phyloP scores from a whole-genome alignment of 2,113 vertebrate genomes.

The Strix uralensis region DNA sequence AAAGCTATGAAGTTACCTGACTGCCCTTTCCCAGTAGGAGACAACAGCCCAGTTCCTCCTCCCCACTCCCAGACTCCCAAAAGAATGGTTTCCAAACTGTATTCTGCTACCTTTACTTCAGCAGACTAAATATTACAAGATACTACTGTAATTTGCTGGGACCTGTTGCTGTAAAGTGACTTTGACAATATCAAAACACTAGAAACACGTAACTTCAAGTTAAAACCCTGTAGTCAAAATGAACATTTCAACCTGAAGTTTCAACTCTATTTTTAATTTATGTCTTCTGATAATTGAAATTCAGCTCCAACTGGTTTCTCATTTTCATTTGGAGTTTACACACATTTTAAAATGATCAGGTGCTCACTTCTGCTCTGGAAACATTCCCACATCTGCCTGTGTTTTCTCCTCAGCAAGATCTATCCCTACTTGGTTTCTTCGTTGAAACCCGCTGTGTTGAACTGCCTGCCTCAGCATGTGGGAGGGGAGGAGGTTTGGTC shows the following conservation, averaged over 20 bases:
- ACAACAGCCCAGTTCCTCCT: background rate
- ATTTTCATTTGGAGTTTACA: background rate
- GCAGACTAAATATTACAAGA: background rate
- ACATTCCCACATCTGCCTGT: background rate
- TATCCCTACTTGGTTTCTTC: background rate
- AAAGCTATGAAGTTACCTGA: accelerated
- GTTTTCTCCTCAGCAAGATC: background rate
- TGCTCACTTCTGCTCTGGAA: background rate
- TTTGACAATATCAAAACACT: constrained; percentile 3
- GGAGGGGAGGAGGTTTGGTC: background rate
- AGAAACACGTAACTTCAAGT: background rate
- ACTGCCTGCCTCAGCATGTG: accelerated
- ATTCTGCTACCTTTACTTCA: background rate
- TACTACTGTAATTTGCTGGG: background rate
- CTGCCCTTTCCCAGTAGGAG: background rate
- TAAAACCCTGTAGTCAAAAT: background rate
- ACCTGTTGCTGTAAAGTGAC: background rate
- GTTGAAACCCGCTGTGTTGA: accelerated
- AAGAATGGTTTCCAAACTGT: background rate
- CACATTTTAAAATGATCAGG: background rate
- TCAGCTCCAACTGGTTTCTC: background rate
- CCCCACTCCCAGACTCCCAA: background rate
- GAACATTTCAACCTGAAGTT: background rate
- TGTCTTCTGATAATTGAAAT: background rate
- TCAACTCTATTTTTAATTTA: background rate